These are phyloP conservation scores for Ibycter americanus DNA, from an alignment of 2,797 vertebrate species.

Conservation along the genomic window DNA sequence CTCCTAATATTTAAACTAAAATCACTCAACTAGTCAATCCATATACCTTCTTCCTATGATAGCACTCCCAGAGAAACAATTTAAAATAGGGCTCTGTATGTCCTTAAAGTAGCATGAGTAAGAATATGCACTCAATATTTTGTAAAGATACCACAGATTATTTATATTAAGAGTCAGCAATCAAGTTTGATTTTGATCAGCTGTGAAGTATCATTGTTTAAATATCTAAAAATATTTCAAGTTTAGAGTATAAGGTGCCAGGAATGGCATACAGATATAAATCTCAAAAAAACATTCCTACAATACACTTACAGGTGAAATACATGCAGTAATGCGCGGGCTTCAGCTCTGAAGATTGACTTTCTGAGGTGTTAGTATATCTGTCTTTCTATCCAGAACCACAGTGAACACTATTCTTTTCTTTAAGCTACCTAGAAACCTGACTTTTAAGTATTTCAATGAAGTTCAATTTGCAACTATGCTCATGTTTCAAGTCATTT, in stretches of 20 bases:
- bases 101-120: neutral
- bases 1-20: neutral
- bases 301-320: rapidly evolving
- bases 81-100: neutral
- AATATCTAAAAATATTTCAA: neutral
- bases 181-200: neutral
- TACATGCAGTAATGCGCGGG: neutral
- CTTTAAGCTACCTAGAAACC: neutral
- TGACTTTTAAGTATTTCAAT: neutral
- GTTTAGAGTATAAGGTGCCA: neutral
- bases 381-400: neutral
- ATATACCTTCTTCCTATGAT: neutral
- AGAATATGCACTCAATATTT: neutral
- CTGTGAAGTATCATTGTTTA: neutral
- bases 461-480: neutral
- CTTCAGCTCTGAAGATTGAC: neutral
- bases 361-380: neutral
- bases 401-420: neutral
- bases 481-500: neutral
- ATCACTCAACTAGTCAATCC: too few relatives aligned
- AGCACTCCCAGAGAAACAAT: neutral
- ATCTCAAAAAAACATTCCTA: neutral
- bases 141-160: neutral
- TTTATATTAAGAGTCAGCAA: neutral
- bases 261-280: neutral